Evolutionary conservation across 2,797 vertebrate species (phyloP).

Genomic region (Cyclopterus lumpus): DNA sequence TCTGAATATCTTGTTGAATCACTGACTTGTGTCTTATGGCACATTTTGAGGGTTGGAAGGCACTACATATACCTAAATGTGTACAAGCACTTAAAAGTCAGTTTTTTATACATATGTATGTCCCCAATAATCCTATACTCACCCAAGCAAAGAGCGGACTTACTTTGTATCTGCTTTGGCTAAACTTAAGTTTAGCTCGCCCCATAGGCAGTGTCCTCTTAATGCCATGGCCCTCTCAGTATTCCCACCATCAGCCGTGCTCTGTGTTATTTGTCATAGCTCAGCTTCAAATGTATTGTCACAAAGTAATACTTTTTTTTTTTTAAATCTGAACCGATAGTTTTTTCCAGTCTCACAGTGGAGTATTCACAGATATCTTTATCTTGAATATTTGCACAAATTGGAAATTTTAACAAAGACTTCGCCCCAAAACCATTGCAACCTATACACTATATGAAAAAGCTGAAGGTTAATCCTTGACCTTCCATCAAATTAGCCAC

Average conservation of each 20-base stretch:
- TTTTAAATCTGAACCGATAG: neutral
- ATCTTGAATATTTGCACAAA: neutral
- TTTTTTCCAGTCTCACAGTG: neutral
- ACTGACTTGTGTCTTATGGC: neutral
- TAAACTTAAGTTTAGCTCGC: neutral
- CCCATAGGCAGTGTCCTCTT: neutral
- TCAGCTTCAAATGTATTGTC: neutral
- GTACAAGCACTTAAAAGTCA: neutral
- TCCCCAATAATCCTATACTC: neutral
- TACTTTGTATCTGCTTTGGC: neutral
- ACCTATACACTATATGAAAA: conserved; percentile 18
- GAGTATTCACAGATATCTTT: neutral
- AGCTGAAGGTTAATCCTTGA: conserved; percentile 63
- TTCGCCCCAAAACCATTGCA: conserved; percentile 2
- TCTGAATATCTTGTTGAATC: too few species aligned
- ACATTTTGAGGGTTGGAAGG: neutral
- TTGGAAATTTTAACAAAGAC: neutral
- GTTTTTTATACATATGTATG: neutral
- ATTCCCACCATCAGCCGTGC: neutral
- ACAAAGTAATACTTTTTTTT: neutral
- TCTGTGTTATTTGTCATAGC: neutral
- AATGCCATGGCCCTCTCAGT: neutral
- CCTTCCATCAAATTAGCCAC: conserved; percentile 55
- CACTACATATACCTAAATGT: neutral
- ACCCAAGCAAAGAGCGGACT: neutral